These are phyloP conservation scores for Drosophila nigricruria DNA, from an alignment of 2,888 invertebrate genomes.

Conservation along the genomic window DNA sequence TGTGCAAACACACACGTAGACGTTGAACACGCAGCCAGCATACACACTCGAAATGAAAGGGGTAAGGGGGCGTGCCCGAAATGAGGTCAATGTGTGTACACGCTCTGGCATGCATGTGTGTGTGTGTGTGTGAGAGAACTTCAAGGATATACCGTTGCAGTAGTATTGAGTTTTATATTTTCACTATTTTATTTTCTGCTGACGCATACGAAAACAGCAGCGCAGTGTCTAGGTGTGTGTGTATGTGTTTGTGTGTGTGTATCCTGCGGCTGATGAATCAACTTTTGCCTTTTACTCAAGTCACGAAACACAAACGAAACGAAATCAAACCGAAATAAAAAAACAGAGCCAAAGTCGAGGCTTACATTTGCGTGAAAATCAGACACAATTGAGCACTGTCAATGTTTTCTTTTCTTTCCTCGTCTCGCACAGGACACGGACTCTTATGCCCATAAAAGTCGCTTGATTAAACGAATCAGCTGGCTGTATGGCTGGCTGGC, in stretches of 20 bases:
- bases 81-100: conserved; percentile 75
- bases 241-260: conserved; percentile 37
- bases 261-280: conserved; percentile 81
- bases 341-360: conserved; percentile 51
- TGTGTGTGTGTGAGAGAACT: conserved; percentile 28
- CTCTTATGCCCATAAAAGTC: conserved; percentile 30
- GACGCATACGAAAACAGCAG: conserved; percentile 64
- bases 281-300: conserved; percentile 79
- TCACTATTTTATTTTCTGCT: conserved; percentile 76
- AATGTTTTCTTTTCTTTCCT: conserved; percentile 11
- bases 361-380: conserved; percentile 78
- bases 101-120: conserved; percentile 8
- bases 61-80: conserved; percentile 37
- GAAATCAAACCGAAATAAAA: conserved; percentile 31
- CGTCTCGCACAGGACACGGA: conserved; percentile 14
- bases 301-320: conserved; percentile 77
- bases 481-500: too few species aligned
- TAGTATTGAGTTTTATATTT: conserved; percentile 70
- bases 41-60: conserved; percentile 18
- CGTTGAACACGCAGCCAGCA: conserved; percentile 14
- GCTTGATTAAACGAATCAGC: conserved; percentile 62
- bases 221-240: conserved; percentile 9
- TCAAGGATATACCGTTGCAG: conserved; percentile 67
- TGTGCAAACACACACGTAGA: conserved; percentile 56
- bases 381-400: conserved; percentile 68